Evolutionary conservation across 2,888 invertebrate genomes (phyloP), one percentile per base, ranked within the genome.

Genomic region (Crematogaster levior): DNA sequence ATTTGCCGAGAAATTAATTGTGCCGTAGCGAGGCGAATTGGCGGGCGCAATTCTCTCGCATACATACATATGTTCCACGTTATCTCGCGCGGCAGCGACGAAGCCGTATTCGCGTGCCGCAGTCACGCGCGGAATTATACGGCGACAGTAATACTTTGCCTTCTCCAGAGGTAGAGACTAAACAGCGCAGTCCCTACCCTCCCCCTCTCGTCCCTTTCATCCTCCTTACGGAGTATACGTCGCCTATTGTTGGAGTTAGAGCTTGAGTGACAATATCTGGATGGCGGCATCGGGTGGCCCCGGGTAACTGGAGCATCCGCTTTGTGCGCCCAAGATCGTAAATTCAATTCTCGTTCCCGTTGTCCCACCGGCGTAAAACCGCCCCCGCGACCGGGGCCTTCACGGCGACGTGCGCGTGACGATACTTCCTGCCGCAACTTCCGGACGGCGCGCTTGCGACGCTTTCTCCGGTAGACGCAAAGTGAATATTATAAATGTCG

Each of bases 401-500:
- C 12, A 21, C 30, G 77, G 6, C 82, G 85, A 81, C 87, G 83
- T 82, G 87, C 88, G 75, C 48, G 86, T 75, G 81, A 77, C 84
- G 87, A 86, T 86, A 85, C 83, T 80, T 73, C 81, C 87, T 72
- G 89, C 89, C 77, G 70, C 86, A 87, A 89, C 87, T 89, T 89
- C 73, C 74, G 70, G 80, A 66, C 77, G 83, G 75, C 83, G 82
- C 65, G 74, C 81, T 30, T 75, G 21, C 73, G 74, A 51, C 60
- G 70, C 48, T 51, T 18, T 63, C 77, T 68, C 51, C 82, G 40
- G 56, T 56, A 83, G 82, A 75, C 83, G 85, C 86, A 90, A 90
- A 90, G 90, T 89, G 90, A 90, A 90, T 90, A 90, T 90, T 90
- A 89, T 89, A 88, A 90, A 90, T 90, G 89, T 90, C 86, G 83